A percentile compares a stretch with the other conserved stretches of the same genome.
Conservation (phyloP, 1,140 invertebrate genomes). For the Ylistrum balloti region DNA sequence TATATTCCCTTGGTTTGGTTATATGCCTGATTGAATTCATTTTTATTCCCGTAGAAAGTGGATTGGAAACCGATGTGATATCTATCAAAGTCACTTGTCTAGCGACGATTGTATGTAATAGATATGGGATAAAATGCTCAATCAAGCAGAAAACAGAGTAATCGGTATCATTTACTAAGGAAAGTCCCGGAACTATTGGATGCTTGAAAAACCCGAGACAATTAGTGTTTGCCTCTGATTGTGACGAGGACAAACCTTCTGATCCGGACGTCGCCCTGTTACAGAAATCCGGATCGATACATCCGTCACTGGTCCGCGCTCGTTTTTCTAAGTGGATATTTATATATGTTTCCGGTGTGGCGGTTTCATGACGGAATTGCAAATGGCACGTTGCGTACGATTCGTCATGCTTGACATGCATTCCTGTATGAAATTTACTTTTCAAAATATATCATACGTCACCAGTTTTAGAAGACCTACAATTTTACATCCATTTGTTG, state of each 20-base stretch:
- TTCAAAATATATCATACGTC: no score
- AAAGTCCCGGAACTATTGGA: conserved; percentile 9
- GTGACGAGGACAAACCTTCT: conserved; percentile 6
- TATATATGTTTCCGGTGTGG: conserved; percentile 7
- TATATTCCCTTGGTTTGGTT: conserved; percentile 15
- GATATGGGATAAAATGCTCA: background rate
- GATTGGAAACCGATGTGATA: background rate
- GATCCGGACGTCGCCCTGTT: background rate
- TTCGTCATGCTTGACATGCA: background rate
- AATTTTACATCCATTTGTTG: no score
- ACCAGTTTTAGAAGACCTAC: no score
- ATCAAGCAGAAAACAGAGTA: conserved; percentile 17
- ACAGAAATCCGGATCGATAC: conserved; percentile 3
- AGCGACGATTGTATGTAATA: conserved; percentile 27
- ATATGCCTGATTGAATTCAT: background rate
- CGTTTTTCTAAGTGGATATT: conserved; percentile 32
- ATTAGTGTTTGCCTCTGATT: conserved; percentile 32
- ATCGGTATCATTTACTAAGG: conserved; percentile 33
- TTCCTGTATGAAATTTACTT: background rate
- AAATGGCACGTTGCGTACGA: background rate
- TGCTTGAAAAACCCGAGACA: background rate
- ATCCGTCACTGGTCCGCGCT: conserved; percentile 19
- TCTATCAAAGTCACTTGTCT: conserved; percentile 20
- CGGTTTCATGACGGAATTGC: conserved; percentile 1
- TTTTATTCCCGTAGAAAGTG: conserved; percentile 1